Conservation (phyloP, 2,888 invertebrate species). For the Axea sp. region DNA sequence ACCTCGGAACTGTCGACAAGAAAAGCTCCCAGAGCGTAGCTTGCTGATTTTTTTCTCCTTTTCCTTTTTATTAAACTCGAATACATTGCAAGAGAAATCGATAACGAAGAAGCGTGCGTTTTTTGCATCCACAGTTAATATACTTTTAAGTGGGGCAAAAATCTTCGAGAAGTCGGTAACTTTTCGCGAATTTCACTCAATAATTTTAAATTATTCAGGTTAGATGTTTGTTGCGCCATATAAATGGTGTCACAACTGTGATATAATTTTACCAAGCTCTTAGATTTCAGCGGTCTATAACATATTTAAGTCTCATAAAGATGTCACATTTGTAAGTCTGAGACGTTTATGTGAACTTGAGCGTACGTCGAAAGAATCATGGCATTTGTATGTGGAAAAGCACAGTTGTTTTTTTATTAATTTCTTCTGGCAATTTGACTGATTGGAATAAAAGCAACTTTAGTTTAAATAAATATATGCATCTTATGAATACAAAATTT, state of each 20-base stretch:
- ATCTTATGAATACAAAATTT: too few species aligned
- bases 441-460: too few species aligned
- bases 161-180: conserved; percentile 13
- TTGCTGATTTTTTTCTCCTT: conserved; percentile 4
- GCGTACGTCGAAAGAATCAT: conserved; percentile 5
- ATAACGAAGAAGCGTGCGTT: conserved; percentile 37
- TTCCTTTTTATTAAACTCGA: conserved; percentile 32
- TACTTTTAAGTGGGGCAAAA: conserved; percentile 33
- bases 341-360: conserved; percentile 27
- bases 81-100: conserved; percentile 23
- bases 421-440: too few species aligned
- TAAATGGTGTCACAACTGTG: conserved; percentile 18
- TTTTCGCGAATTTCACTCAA: conserved; percentile 28
- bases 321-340: conserved; percentile 7
- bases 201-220: conserved; percentile 41
- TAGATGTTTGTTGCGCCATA: conserved; percentile 18
- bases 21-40: conserved; percentile 22
- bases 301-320: conserved; percentile 44
- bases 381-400: conserved; percentile 16
- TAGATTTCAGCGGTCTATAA: conserved; percentile 35
- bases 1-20: conserved; percentile 35
- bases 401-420: too few species aligned
- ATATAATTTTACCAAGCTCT: conserved; percentile 43
- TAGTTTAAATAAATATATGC: too few species aligned
- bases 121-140: conserved; percentile 34